phyloP scores from a whole-genome alignment of 2,888 invertebrate species.

The Portevinia maculata region DNA sequence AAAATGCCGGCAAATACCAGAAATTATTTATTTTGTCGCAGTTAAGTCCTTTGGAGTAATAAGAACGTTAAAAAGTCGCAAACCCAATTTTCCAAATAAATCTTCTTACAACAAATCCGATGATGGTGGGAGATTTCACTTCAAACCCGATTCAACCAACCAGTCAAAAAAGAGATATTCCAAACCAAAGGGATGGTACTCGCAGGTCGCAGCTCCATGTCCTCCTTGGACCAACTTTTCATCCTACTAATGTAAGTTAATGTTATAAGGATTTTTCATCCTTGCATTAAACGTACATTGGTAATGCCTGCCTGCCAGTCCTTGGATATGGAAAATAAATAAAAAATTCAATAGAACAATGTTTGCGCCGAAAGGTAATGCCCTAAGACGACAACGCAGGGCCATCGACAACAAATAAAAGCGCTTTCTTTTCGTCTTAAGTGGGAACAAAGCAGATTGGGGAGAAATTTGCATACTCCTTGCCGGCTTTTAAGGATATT shows the following conservation, averaged over 20 bases:
- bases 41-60: constrained; percentile 63
- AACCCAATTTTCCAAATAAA: constrained; percentile 74
- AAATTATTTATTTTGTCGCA: constrained; percentile 73
- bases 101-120: constrained; percentile 63
- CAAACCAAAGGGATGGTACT: constrained; percentile 31
- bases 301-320: constrained; percentile 59
- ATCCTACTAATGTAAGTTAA: constrained; percentile 73
- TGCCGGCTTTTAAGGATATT: constrained; percentile 73
- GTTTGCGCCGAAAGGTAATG: constrained; percentile 71
- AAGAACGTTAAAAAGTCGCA: constrained; percentile 72
- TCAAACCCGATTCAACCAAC: constrained; percentile 34
- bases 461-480: constrained; percentile 72
- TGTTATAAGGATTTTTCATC: constrained; percentile 73
- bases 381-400: constrained; percentile 54
- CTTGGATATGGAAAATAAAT: constrained; percentile 68
- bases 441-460: constrained; percentile 68
- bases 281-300: constrained; percentile 71
- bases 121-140: constrained; percentile 12
- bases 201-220: neutral
- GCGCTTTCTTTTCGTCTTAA: constrained; percentile 56
- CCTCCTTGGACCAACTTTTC: constrained; percentile 54
- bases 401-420: constrained; percentile 63
- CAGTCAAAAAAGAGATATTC: constrained; percentile 65
- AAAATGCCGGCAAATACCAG: constrained; percentile 29
- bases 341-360: constrained; percentile 73